Base-by-base conservation (phyloP, 1,140 invertebrate genomes). In the Leptoteleia sp. region DNA sequence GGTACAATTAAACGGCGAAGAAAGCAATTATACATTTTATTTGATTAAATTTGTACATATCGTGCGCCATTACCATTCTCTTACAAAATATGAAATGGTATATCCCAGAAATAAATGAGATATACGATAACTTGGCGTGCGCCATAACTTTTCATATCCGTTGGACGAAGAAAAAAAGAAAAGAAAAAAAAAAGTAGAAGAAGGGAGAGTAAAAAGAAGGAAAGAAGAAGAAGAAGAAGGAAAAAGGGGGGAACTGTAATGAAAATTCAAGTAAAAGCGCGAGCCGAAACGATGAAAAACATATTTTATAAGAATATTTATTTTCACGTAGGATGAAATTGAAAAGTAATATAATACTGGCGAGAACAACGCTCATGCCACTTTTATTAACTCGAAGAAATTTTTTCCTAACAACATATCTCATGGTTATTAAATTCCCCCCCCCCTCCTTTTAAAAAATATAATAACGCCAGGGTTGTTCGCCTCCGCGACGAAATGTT, bases 211-310 rank as follows among this genome's bases (percentile, higher is more conserved):
- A n/a, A n/a, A n/a, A n/a, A n/a, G n/a, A n/a, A n/a, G n/a, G n/a
- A n/a, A n/a, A n/a, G n/a, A n/a, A n/a, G n/a, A n/a, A n/a, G n/a
- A n/a, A n/a, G n/a, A n/a, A n/a, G n/a, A n/a, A n/a, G n/a, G n/a
- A n/a, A n/a, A n/a, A n/a, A n/a, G n/a, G n/a, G n/a, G n/a, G n/a
- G n/a, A n/a, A n/a, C n/a, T 42, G 31, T 35, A 65, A 68, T 55
- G 50, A 68, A 65, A 65, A 50, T 65, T 52, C 47, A 65, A 65
- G 52, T 42, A 52, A 65, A 52, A 52, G 35, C 8, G 11, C n/a
- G 33, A 38, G 4, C n/a, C 15, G 27, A 33, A 52, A 33, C 35
- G 47, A 48, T 38, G 43, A 42, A 64, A 50, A 52, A 29, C 25
- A 22, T 8, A 50, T 42, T 50, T 50, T 19, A 29, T 33, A 52